Evolutionary conservation across 2,888 invertebrate genomes (phyloP), one percentile per base, ranked within the genome.

Genomic region (Colletes collaris): DNA sequence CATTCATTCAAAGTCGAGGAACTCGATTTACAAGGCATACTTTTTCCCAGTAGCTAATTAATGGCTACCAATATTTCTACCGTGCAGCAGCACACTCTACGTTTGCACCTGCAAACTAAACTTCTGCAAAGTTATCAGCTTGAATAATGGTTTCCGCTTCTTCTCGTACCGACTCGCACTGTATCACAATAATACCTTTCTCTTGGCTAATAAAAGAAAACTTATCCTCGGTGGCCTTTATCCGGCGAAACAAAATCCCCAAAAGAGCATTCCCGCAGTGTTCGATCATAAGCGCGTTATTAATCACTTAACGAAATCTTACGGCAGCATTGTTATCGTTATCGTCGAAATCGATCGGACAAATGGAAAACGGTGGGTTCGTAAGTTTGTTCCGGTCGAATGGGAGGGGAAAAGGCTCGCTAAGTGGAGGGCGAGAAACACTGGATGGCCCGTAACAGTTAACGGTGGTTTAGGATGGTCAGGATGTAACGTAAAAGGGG

Each of bases 361-460:
- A 86, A 86, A 86, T 82, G 78, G 80, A 76, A 84, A 84, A 83
- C 73, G 73, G 65, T 75, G 16, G 72, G 65, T 59, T 37, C 56
- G 71, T 66, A 59, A 76, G 82, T 76, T 78, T 71, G 81, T 83
- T 79, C 81, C 71, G 69, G 71, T 68, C 59, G 60, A 73, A 55
- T 46, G 55, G 72, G 68, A 76, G 60, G 69, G 62, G 71, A 44
- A 72, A 16, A 46, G 66, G 49, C 19, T 27, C 16, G 64, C 58
- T 76, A 72, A 83, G 70, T 55, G 79, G 74, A 79, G 76, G 79
- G 80, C 74, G 82, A 84, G 84, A 85, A 83, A 76, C 81, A 71
- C 60, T 82, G 65, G 83, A 85, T 81, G 70, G 84, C 50, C 73
- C 73, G 87, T 85, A 87, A 87, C 81, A 70, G 84, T 87, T 85